Evolutionary conservation across 2,888 invertebrate genomes (phyloP).

Genomic region (Scelioninae gen. 1): DNA sequence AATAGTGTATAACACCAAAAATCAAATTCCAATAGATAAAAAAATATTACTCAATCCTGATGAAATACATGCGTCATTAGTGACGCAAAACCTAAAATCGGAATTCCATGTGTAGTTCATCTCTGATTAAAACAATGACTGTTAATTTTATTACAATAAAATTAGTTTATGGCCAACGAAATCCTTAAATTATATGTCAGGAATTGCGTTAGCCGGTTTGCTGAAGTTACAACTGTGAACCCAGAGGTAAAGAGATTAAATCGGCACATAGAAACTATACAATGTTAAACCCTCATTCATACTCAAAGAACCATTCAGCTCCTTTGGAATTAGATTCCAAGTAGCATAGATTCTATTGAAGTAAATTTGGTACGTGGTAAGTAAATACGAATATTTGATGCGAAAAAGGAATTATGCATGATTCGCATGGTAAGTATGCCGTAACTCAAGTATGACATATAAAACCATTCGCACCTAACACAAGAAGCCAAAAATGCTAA

Average conservation of each 20-base stretch:
- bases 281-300: constrained; percentile 51
- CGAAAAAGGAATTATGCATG: constrained; percentile 45
- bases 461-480: neutral
- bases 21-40: no score
- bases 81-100: no score
- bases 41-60: no score
- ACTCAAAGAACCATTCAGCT: constrained; percentile 49
- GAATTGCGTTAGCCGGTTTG: constrained; percentile 37
- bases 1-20: no score
- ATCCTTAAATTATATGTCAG: constrained; percentile 24
- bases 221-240: constrained; percentile 57
- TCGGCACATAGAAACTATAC: constrained; percentile 41
- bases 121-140: constrained; percentile 20
- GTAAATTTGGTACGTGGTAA: constrained; percentile 28
- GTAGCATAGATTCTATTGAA: constrained; percentile 38
- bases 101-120: no score
- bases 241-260: constrained; percentile 62
- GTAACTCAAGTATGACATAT: constrained; percentile 22
- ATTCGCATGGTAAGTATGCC: constrained; percentile 6
- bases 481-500: constrained; percentile 14
- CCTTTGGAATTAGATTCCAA: constrained; percentile 48
- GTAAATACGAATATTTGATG: constrained; percentile 41
- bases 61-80: no score
- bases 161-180: constrained; percentile 13
- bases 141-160: constrained; percentile 21